These are phyloP conservation scores for Cryptus viduatorius DNA, from an alignment of 2,888 invertebrate genomes.

Conservation along the genomic window DNA sequence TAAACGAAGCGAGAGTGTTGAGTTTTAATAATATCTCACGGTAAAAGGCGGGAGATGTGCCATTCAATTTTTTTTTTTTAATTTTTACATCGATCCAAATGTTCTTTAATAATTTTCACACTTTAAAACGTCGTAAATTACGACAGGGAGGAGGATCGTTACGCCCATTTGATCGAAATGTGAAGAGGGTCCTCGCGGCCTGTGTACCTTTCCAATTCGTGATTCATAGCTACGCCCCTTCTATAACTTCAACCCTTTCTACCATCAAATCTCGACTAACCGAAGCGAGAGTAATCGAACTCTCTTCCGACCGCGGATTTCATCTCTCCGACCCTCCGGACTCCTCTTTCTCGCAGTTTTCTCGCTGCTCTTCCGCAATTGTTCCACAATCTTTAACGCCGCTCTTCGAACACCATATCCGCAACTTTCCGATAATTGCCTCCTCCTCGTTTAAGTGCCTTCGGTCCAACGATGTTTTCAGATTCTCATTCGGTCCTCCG, in stretches of 20 bases:
- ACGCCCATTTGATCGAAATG: constrained; percentile 11
- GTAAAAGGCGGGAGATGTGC: not conserved
- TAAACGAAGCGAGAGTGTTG: not conserved
- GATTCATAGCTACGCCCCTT: constrained; percentile 4
- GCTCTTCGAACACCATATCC: constrained; percentile 26
- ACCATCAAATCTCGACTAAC: constrained; percentile 16
- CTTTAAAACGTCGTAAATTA: not conserved
- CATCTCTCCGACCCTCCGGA: constrained; percentile 1
- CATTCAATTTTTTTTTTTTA: not conserved
- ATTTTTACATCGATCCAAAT: too few species aligned
- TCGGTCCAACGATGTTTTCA: not conserved
- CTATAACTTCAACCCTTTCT: constrained; percentile 9
- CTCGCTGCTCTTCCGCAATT: constrained; percentile 34
- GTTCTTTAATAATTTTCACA: not conserved
- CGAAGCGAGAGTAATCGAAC: constrained; percentile 36
- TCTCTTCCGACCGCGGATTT: constrained; percentile 47
- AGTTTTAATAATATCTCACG: not conserved
- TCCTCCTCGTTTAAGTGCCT: constrained; percentile 33
- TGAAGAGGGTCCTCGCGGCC: not conserved
- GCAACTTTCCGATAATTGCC: constrained; percentile 63
- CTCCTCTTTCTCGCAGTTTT: constrained; percentile 24
- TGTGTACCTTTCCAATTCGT: not conserved
- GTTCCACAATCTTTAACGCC: constrained; percentile 47
- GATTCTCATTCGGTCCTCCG: not conserved
- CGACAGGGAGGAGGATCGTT: not conserved